These are phyloP conservation scores for Penaeus monodon DNA, from an alignment of 2,888 invertebrate species.

Conservation along the genomic window DNA sequence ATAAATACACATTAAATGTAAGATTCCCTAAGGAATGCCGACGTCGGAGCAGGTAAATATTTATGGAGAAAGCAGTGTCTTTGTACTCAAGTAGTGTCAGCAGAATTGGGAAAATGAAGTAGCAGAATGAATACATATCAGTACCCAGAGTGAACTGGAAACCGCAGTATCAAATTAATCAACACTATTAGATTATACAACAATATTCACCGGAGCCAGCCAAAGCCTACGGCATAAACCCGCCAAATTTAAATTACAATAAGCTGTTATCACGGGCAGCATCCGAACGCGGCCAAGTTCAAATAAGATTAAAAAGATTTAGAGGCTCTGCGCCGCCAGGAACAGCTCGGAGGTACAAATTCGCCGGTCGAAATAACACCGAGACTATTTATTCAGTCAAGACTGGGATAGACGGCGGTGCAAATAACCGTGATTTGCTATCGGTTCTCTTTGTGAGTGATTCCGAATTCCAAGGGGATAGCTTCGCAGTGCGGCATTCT, in stretches of 20 bases:
- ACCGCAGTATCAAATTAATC: constrained; percentile 27
- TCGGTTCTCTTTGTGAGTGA: too few species aligned
- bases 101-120: too few species aligned
- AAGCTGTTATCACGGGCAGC: constrained; percentile 41
- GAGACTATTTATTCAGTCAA: background rate
- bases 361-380: constrained; percentile 12
- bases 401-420: background rate
- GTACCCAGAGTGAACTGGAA: too few species aligned
- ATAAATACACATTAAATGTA: too few species aligned
- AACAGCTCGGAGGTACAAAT: constrained; percentile 29
- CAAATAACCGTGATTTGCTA: background rate
- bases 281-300: constrained; percentile 53
- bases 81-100: too few species aligned
- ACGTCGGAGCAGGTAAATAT: too few species aligned
- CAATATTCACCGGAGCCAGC: constrained; percentile 22
- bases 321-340: constrained; percentile 31
- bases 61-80: too few species aligned
- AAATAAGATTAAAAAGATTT: constrained; percentile 56
- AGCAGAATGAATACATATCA: too few species aligned
- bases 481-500: too few species aligned
- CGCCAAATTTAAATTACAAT: constrained; percentile 57
- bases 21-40: too few species aligned
- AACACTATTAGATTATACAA: constrained; percentile 30
- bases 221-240: constrained; percentile 44
- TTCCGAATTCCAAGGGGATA: too few species aligned